Evolutionary conservation across 2,888 invertebrate species (phyloP).

Genomic region (Eupithecia subumbrata): DNA sequence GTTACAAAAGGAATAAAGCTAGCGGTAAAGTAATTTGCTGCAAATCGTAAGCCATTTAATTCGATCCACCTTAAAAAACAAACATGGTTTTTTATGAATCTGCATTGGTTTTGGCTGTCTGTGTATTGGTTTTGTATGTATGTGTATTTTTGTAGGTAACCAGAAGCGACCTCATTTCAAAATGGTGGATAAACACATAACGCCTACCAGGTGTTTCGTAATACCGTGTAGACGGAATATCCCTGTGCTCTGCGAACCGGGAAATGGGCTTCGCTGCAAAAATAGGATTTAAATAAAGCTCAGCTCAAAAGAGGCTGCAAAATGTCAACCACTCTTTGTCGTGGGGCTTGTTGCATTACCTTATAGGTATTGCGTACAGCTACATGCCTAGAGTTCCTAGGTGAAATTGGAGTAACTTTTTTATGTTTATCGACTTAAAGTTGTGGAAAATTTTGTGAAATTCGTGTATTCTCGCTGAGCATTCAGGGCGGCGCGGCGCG

Average conservation of each 20-base stretch:
- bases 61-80: background rate
- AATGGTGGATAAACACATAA: background rate
- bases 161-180: too few relatives aligned
- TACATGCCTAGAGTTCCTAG: background rate
- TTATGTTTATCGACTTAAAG: background rate
- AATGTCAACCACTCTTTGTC: conserved; percentile 17
- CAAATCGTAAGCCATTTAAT: background rate
- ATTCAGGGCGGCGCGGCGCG: background rate
- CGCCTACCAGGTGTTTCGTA: conserved; percentile 15
- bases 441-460: background rate
- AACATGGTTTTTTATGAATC: background rate
- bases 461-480: background rate
- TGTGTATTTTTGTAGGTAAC: too few relatives aligned
- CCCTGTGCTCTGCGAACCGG: conserved; percentile 24
- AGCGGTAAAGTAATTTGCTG: too few relatives aligned
- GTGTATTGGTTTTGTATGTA: too few relatives aligned
- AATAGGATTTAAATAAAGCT: conserved; percentile 35
- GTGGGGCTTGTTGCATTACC: background rate
- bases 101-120: too few relatives aligned
- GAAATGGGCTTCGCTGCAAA: conserved; percentile 37
- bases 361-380: background rate
- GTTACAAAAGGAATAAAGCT: background rate
- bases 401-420: background rate
- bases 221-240: conserved; percentile 11
- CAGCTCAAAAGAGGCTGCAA: conserved; percentile 30